Conservation (phyloP, 2,888 invertebrate species). For the Agrilus biguttatus region DNA sequence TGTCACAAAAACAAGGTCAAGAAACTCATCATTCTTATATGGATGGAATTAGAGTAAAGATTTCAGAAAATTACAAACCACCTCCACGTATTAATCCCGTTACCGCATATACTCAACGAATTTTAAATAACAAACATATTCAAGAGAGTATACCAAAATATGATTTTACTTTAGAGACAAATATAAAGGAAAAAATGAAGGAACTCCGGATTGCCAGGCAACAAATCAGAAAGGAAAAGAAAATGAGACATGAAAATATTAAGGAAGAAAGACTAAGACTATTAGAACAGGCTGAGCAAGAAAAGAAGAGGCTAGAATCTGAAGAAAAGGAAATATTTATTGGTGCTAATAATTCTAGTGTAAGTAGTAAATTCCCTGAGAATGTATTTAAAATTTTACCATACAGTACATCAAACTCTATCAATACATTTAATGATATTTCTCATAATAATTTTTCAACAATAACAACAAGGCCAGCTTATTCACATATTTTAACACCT, state of each 20-base stretch:
- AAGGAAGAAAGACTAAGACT: conserved; percentile 39
- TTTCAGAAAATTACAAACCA: conserved; percentile 74
- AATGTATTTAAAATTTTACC: conserved; percentile 3
- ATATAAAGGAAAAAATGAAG: conserved; percentile 54
- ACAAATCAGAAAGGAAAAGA: conserved; percentile 44
- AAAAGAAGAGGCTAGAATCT: conserved; percentile 9
- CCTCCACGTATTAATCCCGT: conserved; percentile 55
- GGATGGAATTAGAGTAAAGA: conserved; percentile 79
- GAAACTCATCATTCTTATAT: conserved; percentile 42
- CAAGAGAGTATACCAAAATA: conserved; percentile 45
- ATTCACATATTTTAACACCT: conserved; percentile 31
- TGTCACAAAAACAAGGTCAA: conserved; percentile 19
- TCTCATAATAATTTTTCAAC: conserved; percentile 8
- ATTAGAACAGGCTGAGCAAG: conserved; percentile 17
- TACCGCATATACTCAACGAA: conserved; percentile 37
- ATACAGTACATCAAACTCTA: conserved; percentile 1
- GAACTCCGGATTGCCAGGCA: conserved; percentile 55
- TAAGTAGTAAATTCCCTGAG: conserved; percentile 1
- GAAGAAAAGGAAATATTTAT: conserved; percentile 10
- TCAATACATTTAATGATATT: conserved; percentile 4
- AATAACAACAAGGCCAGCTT: conserved; percentile 11
- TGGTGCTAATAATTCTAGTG: conserved; percentile 6
- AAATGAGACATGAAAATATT: conserved; percentile 42
- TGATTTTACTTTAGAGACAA: conserved; percentile 59
- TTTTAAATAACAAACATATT: conserved; percentile 37